phyloP scores from a whole-genome alignment of 2,888 invertebrate genomes.

The Crepidodera aurea region DNA sequence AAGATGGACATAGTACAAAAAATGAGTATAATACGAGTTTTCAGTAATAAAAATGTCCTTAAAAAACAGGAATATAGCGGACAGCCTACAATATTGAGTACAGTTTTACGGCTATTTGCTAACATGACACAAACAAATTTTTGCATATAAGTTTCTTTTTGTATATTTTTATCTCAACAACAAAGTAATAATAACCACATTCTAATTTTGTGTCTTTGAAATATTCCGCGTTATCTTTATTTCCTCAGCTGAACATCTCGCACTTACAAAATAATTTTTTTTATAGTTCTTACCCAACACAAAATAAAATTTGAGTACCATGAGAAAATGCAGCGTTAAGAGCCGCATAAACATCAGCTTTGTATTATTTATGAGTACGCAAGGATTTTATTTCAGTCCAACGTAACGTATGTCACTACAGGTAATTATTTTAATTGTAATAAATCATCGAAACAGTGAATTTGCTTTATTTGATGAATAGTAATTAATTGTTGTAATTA shows the following conservation, averaged over 20 bases:
- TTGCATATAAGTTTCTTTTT: no score
- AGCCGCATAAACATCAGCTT: conserved; percentile 8
- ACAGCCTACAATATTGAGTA: no score
- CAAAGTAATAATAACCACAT: background rate
- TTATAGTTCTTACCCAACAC: background rate
- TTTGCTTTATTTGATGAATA: conserved; percentile 11
- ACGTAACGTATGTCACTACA: conserved; percentile 20
- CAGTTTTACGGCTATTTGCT: no score
- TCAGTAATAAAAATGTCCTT: no score
- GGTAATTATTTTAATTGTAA: conserved; percentile 24
- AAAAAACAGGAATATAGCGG: no score
- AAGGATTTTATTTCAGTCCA: conserved; percentile 6
- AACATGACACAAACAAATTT: no score
- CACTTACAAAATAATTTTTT: background rate
- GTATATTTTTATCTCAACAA: no score
- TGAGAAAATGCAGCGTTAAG: conserved; percentile 6
- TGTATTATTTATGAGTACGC: conserved; percentile 13
- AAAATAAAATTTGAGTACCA: conserved; percentile 4
- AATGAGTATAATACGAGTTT: no score
- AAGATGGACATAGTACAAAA: no score
- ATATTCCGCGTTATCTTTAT: background rate
- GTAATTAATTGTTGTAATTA: conserved; percentile 3
- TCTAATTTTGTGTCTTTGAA: background rate
- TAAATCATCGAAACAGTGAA: conserved; percentile 17
- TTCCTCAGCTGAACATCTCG: background rate